Percentiles rank a stretch among this genome's conserved stretches.
Evolutionary conservation across 1,140 invertebrate species (phyloP).

Genomic region (Aphis craccivora): DNA sequence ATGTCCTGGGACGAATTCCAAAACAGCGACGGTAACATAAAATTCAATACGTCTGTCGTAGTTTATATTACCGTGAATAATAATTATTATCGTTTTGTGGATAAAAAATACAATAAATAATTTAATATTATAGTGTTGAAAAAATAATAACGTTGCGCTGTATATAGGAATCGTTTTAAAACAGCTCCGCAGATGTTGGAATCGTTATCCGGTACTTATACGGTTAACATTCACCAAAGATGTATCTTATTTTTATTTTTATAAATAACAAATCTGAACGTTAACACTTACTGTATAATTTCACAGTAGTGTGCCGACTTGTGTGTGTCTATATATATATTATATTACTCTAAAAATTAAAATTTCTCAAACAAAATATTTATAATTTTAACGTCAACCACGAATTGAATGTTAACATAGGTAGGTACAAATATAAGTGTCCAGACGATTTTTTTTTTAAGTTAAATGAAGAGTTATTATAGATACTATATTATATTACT

Average conservation of each 20-base stretch:
- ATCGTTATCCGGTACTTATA: neutral
- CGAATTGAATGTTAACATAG: no score
- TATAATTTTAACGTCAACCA: no score
- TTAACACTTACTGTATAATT: neutral
- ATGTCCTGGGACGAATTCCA: slow-evolving; percentile 60
- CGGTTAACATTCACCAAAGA: neutral
- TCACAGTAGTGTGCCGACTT: neutral
- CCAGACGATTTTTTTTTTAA: no score
- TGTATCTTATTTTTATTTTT: neutral
- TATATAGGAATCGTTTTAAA: neutral
- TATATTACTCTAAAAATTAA: no score
- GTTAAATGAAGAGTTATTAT: no score
- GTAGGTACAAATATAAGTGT: no score
- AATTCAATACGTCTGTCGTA: neutral
- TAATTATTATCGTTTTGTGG: neutral
- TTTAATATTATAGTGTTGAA: neutral
- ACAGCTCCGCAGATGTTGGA: neutral
- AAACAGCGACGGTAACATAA: slow-evolving; percentile 61
- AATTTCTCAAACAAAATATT: no score
- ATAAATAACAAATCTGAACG: neutral
- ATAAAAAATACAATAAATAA: neutral
- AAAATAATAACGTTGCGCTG: neutral
- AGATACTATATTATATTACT: no score
- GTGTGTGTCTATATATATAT: no score
- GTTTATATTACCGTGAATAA: neutral